Base-by-base conservation (phyloP, 2,888 invertebrate species). In the Diarsia mendica region DNA sequence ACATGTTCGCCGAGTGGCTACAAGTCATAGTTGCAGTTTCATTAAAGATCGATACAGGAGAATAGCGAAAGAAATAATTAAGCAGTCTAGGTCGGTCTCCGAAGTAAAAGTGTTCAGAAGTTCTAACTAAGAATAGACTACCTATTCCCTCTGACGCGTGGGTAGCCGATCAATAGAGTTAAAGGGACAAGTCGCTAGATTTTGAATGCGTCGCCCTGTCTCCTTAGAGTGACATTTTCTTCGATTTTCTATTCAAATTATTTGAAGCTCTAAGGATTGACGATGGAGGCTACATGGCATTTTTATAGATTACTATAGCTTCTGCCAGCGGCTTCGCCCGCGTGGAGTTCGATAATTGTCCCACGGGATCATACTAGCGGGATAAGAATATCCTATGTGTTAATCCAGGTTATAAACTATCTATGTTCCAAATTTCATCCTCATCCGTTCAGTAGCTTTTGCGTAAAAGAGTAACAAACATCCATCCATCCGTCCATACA, bases 31-130 rank as follows among this genome's bases (percentile, higher is more conserved):
- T 64, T 71, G 49, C 18, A 76, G 64, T 33, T 48, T 66, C 55
- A 65, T 65, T 55, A 46, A 6, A 46, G 63, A 74, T 82, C 67
- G 67, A 79, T 71, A 49, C 20, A 20, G 49, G 49, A 64, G 28
- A 67, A 81, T 61, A 70, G 58, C 60, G 28, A 46, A 33, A 73
- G 18, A 74, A 79, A 70, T 82, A 74, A 82, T 82, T 74, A 70
- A 81, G 44, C 53, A 81, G 69, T 67, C 69, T 70, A 53, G 51
- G 53, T 73, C 5, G 18, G 69, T 67, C 58, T 33, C 53, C 20
- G 60, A n/a, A 61, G 49, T 33, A 46, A 69, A 63, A 69, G 53
- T 60, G 20, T 53, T 46, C 55, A 60, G n/a, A 61, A 75, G 15
- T 76, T 64, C 39, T 44, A 44, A 67, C 80, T 66, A 46, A 71